Evolutionary conservation across 2,888 invertebrate species (phyloP), one percentile per base, ranked within the genome.

Genomic region (Muscina levida): DNA sequence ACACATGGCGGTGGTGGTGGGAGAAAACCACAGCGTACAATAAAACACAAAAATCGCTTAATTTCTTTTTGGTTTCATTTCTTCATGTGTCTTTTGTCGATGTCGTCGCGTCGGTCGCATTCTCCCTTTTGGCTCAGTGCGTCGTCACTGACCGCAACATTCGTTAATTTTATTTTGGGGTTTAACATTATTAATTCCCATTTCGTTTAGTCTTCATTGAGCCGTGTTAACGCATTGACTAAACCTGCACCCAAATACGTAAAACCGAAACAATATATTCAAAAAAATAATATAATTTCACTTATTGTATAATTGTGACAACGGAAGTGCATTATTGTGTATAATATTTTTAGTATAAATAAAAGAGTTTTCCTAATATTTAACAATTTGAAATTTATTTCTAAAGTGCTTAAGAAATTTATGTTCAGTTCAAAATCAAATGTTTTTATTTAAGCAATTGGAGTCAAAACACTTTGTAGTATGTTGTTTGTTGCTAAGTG

Each of bases 391-490:
- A n/a, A n/a, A n/a, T n/a, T n/a, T n/a, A n/a, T n/a, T n/a, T n/a
- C 24, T 3, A 4, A 51, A 51, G 51, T 19, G 19, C 13, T n/a
- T n/a, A n/a, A n/a, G n/a, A n/a, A n/a, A n/a, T 53, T 53, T 53
- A 53, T 42, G 62, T 42, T 37, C 11, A 53, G 1, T 24, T 10
- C 13, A 13, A 48, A 13, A 68, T 37, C 48, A 73, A 74, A 80
- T 80, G 80, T 71, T 74, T 57, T 65, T 73, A 10, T 62, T 67
- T 22, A 73, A 67, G 59, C 39, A 66, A 0, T 62, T 22, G 8
- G 11, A 2, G 37, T 4, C 26, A 1, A 37, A 59, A 39, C 22
- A 72, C 3, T 39, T 65, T 17, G 11, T 70, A 39, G 22, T 82
- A 51, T 59, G 17, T 19, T 39, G 48, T 26, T 13, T 82, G 8